Percentiles rank a stretch among this genome's conserved stretches.
phyloP scores from a whole-genome alignment of 2,797 vertebrate species.

The Acanthurus lineatus region DNA sequence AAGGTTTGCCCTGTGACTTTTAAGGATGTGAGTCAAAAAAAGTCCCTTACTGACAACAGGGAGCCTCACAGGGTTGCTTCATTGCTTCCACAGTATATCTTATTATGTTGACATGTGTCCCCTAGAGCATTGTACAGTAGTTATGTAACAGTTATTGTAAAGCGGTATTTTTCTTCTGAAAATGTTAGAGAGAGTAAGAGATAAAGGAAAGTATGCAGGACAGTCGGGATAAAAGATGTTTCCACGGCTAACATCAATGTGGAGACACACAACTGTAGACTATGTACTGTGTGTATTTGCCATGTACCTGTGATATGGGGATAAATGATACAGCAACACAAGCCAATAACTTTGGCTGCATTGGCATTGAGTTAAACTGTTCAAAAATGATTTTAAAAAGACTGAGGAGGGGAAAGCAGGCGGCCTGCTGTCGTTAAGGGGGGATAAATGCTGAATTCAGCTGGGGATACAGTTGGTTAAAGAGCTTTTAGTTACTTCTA shows the following conservation, averaged over 20 bases:
- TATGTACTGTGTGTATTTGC: not conserved
- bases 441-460: not conserved
- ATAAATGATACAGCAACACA: not conserved
- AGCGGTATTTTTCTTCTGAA: not conserved
- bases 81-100: not conserved
- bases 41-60: not conserved
- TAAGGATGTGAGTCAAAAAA: not conserved
- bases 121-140: not conserved
- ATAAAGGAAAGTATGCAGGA: not conserved
- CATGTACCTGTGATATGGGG: not conserved
- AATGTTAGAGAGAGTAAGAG: not conserved
- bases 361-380: not conserved
- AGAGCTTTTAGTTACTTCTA: not conserved
- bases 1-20: not conserved
- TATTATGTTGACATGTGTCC: not conserved
- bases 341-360: not conserved
- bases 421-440: not conserved
- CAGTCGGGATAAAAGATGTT: not conserved
- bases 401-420: not conserved
- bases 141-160: not conserved
- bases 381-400: not conserved
- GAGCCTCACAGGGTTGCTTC: not conserved
- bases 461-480: not conserved
- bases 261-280: too few species aligned
- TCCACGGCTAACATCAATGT: slow-evolving; percentile 1